Evolutionary conservation across 2,113 vertebrate species (phyloP), one percentile per base, ranked within the genome.

Genomic region (Cyprinus carpio): DNA sequence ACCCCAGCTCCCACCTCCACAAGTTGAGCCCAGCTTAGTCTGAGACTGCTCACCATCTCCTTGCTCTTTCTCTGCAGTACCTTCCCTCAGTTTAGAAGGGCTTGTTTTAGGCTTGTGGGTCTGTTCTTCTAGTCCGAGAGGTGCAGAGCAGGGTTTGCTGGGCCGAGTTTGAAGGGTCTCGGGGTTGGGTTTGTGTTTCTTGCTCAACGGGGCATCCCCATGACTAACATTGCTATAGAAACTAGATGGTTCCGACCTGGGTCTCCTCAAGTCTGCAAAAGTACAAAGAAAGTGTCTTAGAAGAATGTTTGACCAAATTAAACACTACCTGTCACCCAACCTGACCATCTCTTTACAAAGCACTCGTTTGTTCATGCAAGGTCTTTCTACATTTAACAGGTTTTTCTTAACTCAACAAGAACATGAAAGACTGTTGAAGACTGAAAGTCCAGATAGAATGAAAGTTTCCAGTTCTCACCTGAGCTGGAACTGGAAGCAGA

Each of bases 161-260:
- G 96, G 95, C 92, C 95, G 95, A 77, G 93, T 90, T 90, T 97
- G 97, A 93, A 97, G 96, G 90, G 93, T 93, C 84, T 97, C 96
- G 12, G 96, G 95, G 93, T 95, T 97, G 91, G 96, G 94, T 92
- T 98, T 99, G 94, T 97, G 97, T 94, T 97, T 98, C 95, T 99
- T 99, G 93, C 96, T 95, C 85, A 97, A 96, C 29, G 97, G 98
- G 85, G 96, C 97, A 77, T 97, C 97, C 90, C 95, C 96, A 88
- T 96, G 97, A 90, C 92, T 94, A 90, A 96, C 96, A 75, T 91
- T 95, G 43, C 94, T 96, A 90, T 95, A 96, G 93, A 96, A 96
- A 91, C 93, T 95, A 88, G 96, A 96, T 86, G 96, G 95, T 91
- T 98, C 97, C 78, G 96, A 94, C 90, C 97, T 94, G 90, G 95